Evolutionary conservation across 2,888 invertebrate genomes (phyloP), one percentile per base, ranked within the genome.

Genomic region (Seladonia tumulorum): DNA sequence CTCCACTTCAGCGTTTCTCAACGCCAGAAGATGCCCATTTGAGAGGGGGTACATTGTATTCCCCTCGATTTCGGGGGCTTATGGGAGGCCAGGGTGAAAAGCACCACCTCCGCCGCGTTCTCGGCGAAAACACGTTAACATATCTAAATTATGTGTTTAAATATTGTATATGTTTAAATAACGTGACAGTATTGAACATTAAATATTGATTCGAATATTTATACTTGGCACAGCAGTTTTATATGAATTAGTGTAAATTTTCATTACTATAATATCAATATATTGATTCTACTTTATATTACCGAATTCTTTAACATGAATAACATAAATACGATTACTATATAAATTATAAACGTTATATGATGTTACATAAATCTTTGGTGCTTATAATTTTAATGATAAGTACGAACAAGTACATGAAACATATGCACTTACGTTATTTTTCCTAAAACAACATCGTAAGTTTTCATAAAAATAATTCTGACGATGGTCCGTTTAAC

Each of bases 341-440:
- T 45, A 88, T 16, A 79, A 81, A 83, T 86, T 60, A 29, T 68
- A 90, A 88, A 79, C 22, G 73, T 60, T 85, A 72, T 18, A 60
- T 57, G 57, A 80, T 71, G 70, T 79, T 78, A 79, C 57, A 80
- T 60, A 87, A 81, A 88, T 89, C 91, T 90, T 90, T 90, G 91
- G 91, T 68, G 83, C 78, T 77, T 76, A 71, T 47, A 81, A 75
- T 72, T 84, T 74, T 10, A 71, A 42, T 47, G 74, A 81, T 53
- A 81, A 75, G 29, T 86, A 81, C 77, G 63, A 29, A 45, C 57
- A 25, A 72, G 68, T 70, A 53, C 53, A 60, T 74, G 72, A 66
- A 63, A 49, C 77, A 53, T 68, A 39, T 79, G 53, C 53, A 22
- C 68, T 79, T 53, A 12, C 7, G 60, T 68, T 57, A 45, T 75